Evolutionary conservation across 2,888 invertebrate species (phyloP).

Genomic region (Limnephilus auricula): DNA sequence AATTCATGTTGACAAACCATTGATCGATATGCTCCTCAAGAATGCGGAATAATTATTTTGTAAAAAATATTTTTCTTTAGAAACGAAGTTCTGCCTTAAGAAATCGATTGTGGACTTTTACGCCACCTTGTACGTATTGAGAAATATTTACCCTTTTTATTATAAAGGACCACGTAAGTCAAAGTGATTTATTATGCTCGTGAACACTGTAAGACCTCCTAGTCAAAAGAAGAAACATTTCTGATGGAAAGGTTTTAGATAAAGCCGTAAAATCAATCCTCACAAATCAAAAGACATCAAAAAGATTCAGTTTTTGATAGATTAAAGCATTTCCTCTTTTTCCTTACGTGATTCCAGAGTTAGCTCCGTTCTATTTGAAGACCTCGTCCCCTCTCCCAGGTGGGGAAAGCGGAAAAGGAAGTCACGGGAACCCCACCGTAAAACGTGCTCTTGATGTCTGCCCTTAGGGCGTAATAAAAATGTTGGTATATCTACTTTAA

Average conservation of each 20-base stretch:
- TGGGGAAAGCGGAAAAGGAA: background rate
- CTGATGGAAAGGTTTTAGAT: background rate
- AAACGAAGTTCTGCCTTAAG: no score
- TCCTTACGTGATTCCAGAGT: background rate
- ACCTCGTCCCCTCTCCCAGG: background rate
- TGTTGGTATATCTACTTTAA: slow-evolving; percentile 3
- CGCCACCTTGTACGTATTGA: background rate
- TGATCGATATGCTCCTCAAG: no score
- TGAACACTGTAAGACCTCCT: background rate
- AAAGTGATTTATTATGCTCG: background rate
- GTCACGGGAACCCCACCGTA: slow-evolving; percentile 34
- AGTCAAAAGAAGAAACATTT: background rate
- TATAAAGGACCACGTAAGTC: background rate
- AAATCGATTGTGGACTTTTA: no score
- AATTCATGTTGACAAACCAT: no score
- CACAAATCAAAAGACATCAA: background rate
- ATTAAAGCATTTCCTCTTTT: background rate
- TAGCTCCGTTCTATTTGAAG: background rate
- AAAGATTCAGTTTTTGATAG: background rate
- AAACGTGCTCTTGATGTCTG: slow-evolving; percentile 20
- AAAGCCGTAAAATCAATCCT: background rate
- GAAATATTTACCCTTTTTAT: background rate
- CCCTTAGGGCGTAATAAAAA: slow-evolving; percentile 19
- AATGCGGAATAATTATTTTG: no score
- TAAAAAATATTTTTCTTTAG: no score